These are phyloP conservation scores for Polyodon spathula DNA, from an alignment of 2,113 vertebrate species.

Conservation along the genomic window DNA sequence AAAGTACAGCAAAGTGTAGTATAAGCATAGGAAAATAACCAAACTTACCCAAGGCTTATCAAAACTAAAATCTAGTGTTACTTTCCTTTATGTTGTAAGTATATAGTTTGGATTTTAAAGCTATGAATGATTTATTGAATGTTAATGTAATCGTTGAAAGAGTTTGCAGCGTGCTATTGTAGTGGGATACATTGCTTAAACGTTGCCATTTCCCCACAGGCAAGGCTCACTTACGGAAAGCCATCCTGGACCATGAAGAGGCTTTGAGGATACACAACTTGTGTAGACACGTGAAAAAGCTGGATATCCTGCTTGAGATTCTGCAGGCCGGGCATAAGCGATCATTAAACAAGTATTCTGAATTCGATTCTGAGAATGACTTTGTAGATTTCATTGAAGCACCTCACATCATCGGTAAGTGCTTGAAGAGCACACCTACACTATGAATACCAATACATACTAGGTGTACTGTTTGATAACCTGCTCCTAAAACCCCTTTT, in stretches of 20 bases:
- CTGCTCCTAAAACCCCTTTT: too few species aligned
- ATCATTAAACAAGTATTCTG: constrained; percentile 63
- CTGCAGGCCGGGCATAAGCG: constrained; percentile 71
- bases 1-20: background rate
- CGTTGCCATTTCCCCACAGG: constrained; percentile 44
- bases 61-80: background rate
- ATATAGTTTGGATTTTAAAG: too few species aligned
- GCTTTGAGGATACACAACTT: constrained; percentile 67
- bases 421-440: background rate
- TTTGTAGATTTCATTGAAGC: constrained; percentile 68
- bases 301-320: constrained; percentile 73
- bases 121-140: too few species aligned
- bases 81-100: too few species aligned
- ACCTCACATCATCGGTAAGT: constrained; percentile 76
- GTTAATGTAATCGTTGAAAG: too few species aligned
- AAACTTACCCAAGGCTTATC: background rate
- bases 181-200: too few species aligned
- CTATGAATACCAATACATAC: background rate
- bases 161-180: too few species aligned
- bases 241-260: constrained; percentile 71
- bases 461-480: too few species aligned
- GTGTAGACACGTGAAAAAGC: constrained; percentile 70
- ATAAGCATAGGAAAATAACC: background rate
- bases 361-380: constrained; percentile 66
- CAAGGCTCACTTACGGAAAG: constrained; percentile 72